Evolutionary conservation across 2,797 vertebrate genomes (phyloP), one percentile per base, ranked within the genome.

Genomic region (Chiloscyllium punctatum): DNA sequence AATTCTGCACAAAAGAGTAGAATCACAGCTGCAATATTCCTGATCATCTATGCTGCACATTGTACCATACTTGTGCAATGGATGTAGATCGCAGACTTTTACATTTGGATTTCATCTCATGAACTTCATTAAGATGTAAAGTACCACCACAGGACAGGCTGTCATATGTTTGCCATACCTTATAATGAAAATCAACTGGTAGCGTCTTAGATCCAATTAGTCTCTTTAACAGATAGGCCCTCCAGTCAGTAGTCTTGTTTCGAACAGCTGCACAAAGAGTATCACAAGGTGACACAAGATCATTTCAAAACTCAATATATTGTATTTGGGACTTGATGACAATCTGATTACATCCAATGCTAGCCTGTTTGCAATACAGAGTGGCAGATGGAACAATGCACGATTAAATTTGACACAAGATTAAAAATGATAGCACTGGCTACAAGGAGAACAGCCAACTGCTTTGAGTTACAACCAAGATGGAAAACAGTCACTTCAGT

Each of bases 161-260:
- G 57, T 18, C 21, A 21, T 5, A 16, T 30, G 66, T 11, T 48
- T 94, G 0, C 7, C 95, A 96, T 96, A 99, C 99, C 98, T 99
- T 99, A 69, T 98, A 96, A 96, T 99, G 98, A 96, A 99, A 99
- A 96, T 99, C 98, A 92, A 98, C 99, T 13, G 99, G 99, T n/a
- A 99, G 97, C 0, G 99, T 99, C 96, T 97, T 97, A 94, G 98
- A 97, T 95, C 99, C 99, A 96, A 99, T 98, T 96, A 99, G 96
- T 96, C 97, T 98, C 84, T 98, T 98, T 98, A 99, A 99, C 96
- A 99, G 98, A 96, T 99, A 99, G 72, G 97, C 97, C 96, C 98
- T 99, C 99, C 99, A 99, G 95, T 99, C 98, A 2, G 97, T 97
- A 96, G 97, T 97, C 95, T 97, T 98, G 96, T 97, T 97, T 9